Conservation (phyloP, 2,888 invertebrate species). For the Tortricodes alternella region DNA sequence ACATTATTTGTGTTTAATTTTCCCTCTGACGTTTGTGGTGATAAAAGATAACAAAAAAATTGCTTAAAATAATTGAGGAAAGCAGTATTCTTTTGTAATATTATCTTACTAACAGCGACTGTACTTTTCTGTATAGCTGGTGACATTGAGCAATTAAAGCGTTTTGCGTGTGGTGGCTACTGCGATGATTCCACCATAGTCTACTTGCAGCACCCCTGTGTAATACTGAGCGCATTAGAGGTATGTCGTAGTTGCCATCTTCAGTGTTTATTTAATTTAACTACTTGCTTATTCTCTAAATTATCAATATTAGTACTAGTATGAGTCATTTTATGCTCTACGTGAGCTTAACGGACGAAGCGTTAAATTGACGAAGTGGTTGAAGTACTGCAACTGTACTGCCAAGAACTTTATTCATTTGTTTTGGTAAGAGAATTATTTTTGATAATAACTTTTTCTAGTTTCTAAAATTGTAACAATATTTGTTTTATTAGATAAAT, state of each 20-base stretch:
- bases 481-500: too few species aligned
- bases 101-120: background rate
- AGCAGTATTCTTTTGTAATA: background rate
- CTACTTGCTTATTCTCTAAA: background rate
- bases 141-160: constrained; percentile 91
- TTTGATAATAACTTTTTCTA: too few species aligned
- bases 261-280: background rate
- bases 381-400: background rate
- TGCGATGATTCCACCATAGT: constrained; percentile 93
- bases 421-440: too few species aligned
- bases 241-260: constrained; percentile 52
- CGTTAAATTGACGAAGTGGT: background rate
- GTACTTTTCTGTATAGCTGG: constrained; percentile 78
- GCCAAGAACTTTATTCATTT: too few species aligned
- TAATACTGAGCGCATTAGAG: constrained; percentile 92
- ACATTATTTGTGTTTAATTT: constrained; percentile 4
- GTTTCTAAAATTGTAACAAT: too few species aligned
- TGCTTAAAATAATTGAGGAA: background rate
- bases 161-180: constrained; percentile 92
- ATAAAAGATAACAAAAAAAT: constrained; percentile 9
- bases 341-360: background rate
- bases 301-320: background rate
- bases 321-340: constrained; percentile 1
- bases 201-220: constrained; percentile 93
- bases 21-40: constrained; percentile 5